Percentiles rank a stretch among this genome's conserved stretches.
phyloP scores from a whole-genome alignment of 30 jellyfish, hydroid and myxozoan genomes.

The Turritopsis dohrnii region DNA sequence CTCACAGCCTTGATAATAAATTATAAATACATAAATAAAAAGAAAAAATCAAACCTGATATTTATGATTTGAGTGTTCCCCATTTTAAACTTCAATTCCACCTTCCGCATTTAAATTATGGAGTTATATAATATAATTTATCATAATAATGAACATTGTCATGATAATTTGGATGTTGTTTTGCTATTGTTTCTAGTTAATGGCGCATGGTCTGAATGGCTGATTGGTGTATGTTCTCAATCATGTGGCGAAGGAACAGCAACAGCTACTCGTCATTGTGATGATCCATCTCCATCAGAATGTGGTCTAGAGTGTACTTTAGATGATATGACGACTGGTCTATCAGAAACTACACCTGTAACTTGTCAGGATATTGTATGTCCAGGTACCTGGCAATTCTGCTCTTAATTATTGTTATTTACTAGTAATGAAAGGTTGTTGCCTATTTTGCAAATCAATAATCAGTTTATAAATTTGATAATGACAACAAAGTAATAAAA shows the following conservation, averaged over 20 bases:
- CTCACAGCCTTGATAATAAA: too few relatives aligned
- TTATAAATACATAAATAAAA: too few relatives aligned
- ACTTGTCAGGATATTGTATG: not conserved
- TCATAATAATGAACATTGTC: too few relatives aligned
- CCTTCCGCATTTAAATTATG: too few relatives aligned
- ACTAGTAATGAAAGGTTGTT: not conserved
- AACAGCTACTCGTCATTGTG: not conserved
- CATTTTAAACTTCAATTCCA: too few relatives aligned
- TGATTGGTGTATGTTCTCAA: not conserved
- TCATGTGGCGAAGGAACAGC: not conserved
- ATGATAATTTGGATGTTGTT: too few relatives aligned
- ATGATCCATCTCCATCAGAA: not conserved
- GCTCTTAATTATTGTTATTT: not conserved
- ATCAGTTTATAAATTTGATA: too few relatives aligned
- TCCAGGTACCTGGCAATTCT: not conserved
- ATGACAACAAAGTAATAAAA: too few relatives aligned
- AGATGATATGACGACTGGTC: not conserved
- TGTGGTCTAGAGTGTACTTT: not conserved
- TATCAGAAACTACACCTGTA: not conserved
- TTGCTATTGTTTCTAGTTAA: not conserved
- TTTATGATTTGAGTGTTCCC: too few relatives aligned
- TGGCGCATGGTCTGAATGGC: not conserved
- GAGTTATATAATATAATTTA: too few relatives aligned
- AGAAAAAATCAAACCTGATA: too few relatives aligned
- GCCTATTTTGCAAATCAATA: not conserved